Evolutionary conservation across 2,888 invertebrate genomes (phyloP).

Genomic region (Dolomedes plantarius): DNA sequence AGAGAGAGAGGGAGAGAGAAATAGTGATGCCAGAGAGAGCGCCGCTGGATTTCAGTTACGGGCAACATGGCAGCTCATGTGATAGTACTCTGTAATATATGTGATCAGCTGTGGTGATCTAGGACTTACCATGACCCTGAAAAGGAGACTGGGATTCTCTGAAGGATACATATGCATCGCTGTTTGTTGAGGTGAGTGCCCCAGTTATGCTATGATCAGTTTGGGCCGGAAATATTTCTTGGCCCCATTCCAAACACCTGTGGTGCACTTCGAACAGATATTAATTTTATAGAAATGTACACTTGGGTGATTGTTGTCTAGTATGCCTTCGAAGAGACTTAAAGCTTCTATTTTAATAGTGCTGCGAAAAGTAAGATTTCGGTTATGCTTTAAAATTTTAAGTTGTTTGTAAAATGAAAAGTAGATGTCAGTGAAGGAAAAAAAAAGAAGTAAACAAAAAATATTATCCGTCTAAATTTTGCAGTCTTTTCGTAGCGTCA

Average conservation of each 20-base stretch:
- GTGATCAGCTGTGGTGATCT: constrained; percentile 13
- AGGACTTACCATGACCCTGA: constrained; percentile 12
- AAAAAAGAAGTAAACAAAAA: no score
- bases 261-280: constrained; percentile 7
- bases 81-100: neutral
- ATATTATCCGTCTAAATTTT: no score
- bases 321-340: no score
- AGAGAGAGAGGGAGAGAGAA: no score
- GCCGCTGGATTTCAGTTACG: constrained; percentile 17
- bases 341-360: no score
- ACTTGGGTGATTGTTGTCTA: neutral
- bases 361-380: no score
- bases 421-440: no score
- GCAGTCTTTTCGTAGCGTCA: no score
- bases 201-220: neutral
- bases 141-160: neutral
- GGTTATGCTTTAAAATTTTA: no score
- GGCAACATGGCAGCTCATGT: constrained; percentile 5
- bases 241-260: constrained; percentile 50
- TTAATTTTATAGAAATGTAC: neutral
- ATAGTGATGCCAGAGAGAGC: constrained; percentile 16
- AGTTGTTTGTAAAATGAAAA: no score
- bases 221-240: constrained; percentile 17
- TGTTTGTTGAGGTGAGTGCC: neutral
- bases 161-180: neutral